Evolutionary conservation across 37 sponge, comb jelly and placozoan genomes (phyloP).

Genomic region (Ephydatia muelleri): DNA sequence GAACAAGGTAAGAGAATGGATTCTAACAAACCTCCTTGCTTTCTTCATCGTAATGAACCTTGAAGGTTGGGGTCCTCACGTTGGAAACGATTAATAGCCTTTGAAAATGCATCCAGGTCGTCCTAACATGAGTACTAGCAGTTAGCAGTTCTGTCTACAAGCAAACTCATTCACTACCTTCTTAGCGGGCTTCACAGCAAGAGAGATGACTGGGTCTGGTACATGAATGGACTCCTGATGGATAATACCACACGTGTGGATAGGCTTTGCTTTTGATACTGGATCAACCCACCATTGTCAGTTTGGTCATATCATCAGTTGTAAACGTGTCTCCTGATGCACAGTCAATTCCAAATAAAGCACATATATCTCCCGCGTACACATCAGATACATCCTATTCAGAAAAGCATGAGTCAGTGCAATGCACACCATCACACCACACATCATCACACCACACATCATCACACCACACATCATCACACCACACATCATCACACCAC

Average conservation of each 20-base stretch:
- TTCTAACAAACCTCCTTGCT: conserved; percentile 80
- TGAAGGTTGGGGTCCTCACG: conserved; percentile 97
- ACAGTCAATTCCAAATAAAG: conserved; percentile 96
- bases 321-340: conserved; percentile 91
- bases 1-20: neutral
- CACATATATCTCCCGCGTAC: conserved; percentile 96
- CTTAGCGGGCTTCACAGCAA: conserved; percentile 75
- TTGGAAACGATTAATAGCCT: conserved; percentile 91
- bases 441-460: neutral
- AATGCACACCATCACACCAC: conserved; percentile 10
- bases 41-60: conserved; percentile 85
- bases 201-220: conserved; percentile 97
- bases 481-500: no score
- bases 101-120: conserved; percentile 82
- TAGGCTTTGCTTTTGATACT: neutral
- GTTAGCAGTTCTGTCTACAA: neutral
- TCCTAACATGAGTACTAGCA: conserved; percentile 47
- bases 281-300: conserved; percentile 66
- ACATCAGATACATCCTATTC: conserved; percentile 78
- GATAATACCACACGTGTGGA: neutral
- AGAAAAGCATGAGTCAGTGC: neutral
- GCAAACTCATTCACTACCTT: conserved; percentile 34
- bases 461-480: no score
- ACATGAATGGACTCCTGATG: conserved; percentile 94
- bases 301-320: conserved; percentile 30